Base-by-base conservation (phyloP, 2,888 invertebrate genomes). In the Conchocele bisecta region DNA sequence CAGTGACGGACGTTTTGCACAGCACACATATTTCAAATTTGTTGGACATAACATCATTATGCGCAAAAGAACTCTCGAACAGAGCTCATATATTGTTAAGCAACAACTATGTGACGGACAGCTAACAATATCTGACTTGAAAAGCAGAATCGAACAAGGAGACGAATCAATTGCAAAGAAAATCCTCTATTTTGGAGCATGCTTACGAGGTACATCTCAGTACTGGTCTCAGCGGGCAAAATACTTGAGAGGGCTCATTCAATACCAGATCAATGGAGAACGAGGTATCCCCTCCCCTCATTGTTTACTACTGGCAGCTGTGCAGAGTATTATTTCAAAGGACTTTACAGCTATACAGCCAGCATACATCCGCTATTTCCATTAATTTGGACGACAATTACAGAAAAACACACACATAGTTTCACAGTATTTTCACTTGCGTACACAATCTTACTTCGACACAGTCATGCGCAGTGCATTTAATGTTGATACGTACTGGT, bases 231-330 rank as follows among this genome's bases (percentile, higher is more conserved):
- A 79, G 33, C 48, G 75, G 41, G 13, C 48, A 24, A 69, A 65
- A 56, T 77, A 77, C 41, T 33, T 77, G 13, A 56, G 64, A 37
- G 11, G 65, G 4, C 39, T 79, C 17, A 69, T 79, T 13, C 79
- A 79, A 29, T 81, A 17, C 56, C 51, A 81, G 50, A 76, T 75
- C 5, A 74, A 76, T 64, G 53, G 69, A 44, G 71, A 74, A 4
- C 35, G 63, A n/a, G 78, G 81, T 15, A 37, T 79, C 1, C 70
- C 70, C 42, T 79, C 1, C 70, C 70, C 13, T 65, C 70, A 17
- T 56, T 66, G 31, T 75, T 75, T 33, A 59, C 54, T 3, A 74
- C 74, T 20, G 69, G 69, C n/a, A 74, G 74, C 33, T 74, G 64
- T 59, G 71, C 66, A 5, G 71, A 71, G 29, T 71, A 17, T 41